Evolutionary conservation across 2,888 invertebrate species (phyloP), one percentile per base, ranked within the genome.

Genomic region (Drosophila sordidapex): DNA sequence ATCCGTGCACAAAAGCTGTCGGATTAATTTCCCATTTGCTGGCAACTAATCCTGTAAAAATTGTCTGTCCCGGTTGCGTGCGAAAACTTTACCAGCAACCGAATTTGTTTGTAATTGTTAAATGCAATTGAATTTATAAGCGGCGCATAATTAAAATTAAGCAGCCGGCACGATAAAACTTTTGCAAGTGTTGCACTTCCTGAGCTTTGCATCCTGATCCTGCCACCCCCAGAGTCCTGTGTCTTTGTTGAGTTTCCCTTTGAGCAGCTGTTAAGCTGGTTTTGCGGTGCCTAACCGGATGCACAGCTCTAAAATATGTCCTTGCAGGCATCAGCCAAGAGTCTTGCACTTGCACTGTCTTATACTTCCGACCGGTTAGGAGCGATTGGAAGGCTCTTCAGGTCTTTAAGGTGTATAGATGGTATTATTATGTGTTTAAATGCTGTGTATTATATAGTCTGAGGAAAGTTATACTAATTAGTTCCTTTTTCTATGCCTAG

Each of bases 41-140:
- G 68, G 51, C 70, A 74, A 82, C 86, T 90, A 86, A 86, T 86
- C 88, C 85, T 82, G 77, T 88, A 82, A 89, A 84, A 86, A 80
- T 84, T 60, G 85, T 81, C 87, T 77, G 38, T 58, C 31, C 52
- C 54, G 65, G 35, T 68, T 66, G 25, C 65, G 51, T 13, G 40
- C 46, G 31, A 68, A 83, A 74, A 40, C 76, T 83, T 81, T 48
- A 36, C 58, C 61, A 58, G 69, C 74, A 51, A 40, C 63, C 61
- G 65, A 76, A 85, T 74, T 80, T 65, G 68, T 76, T 87, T 88
- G 89, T 80, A 90, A 86, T 86, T 86, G 90, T 86, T 90, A 80
- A 86, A 88, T 76, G 90, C 86, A 86, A 86, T 86, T 86, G 90
- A 86, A 86, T 86, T 86, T 86, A 88, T 90, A 86, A 90, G 86